Conservation (phyloP, 2,113 vertebrate species). For the Poicephalus gulielmi region DNA sequence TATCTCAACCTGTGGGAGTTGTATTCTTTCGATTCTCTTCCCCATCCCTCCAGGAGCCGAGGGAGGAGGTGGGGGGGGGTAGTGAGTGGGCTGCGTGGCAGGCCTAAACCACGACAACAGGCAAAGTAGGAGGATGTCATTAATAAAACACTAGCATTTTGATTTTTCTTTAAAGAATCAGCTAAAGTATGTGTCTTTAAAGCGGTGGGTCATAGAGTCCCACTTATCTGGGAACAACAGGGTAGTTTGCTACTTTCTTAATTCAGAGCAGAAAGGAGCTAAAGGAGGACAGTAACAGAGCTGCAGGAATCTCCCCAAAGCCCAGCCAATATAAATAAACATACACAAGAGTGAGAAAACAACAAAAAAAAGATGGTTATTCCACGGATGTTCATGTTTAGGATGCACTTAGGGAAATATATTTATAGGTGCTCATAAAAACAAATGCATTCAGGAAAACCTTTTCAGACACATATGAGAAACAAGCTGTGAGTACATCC, state of each 20-base stretch:
- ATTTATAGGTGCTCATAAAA: neutral
- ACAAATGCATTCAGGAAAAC: neutral
- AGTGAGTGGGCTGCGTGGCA: too few relatives aligned
- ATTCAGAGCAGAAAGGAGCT: neutral
- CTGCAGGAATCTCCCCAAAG: neutral
- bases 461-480: neutral
- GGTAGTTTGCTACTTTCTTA: neutral
- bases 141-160: constrained; percentile 37
- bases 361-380: neutral
- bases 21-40: too few relatives aligned
- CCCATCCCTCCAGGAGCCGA: too few relatives aligned
- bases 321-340: neutral
- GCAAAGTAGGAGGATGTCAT: constrained; percentile 38
- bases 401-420: neutral
- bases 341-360: neutral
- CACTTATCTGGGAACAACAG: neutral
- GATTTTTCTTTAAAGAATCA: constrained; percentile 10
- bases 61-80: too few relatives aligned
- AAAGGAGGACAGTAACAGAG: neutral
- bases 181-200: neutral
- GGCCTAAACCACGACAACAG: neutral
- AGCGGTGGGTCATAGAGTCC: neutral
- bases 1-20: too few relatives aligned
- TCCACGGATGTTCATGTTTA: neutral
- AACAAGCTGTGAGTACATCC: neutral